Conservation (phyloP, 2,888 invertebrate genomes). For the Balanococcus diminutus region DNA sequence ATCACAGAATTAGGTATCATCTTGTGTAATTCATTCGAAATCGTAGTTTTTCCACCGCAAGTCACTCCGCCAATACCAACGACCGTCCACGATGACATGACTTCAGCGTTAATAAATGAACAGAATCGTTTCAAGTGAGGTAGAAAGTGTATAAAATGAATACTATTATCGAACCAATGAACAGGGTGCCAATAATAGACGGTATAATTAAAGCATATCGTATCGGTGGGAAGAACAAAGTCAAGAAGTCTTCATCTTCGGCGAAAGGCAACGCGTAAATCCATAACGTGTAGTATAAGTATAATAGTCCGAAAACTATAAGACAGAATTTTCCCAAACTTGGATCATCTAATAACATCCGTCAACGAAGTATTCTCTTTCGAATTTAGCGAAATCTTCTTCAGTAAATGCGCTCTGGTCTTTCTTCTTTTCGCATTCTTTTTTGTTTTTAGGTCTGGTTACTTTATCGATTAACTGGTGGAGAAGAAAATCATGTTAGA, state of each 20-base stretch:
- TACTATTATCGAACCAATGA: constrained; percentile 70
- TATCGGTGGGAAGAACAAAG: constrained; percentile 66
- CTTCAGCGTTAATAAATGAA: background rate
- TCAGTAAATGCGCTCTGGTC: constrained; percentile 72
- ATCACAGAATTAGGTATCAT: constrained; percentile 63
- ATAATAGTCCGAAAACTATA: constrained; percentile 64
- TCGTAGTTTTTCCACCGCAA: constrained; percentile 81
- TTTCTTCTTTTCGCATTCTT: constrained; percentile 58
- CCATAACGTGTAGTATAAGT: constrained; percentile 70
- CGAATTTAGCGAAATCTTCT: constrained; percentile 72
- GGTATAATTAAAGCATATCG: constrained; percentile 69
- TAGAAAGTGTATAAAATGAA: constrained; percentile 63
- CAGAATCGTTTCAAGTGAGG: background rate
- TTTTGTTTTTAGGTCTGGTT: constrained; percentile 1
- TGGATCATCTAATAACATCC: constrained; percentile 59
- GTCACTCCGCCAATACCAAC: constrained; percentile 81
- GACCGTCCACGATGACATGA: constrained; percentile 63
- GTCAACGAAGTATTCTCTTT: constrained; percentile 68
- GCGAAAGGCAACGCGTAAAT: constrained; percentile 73
- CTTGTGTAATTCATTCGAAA: constrained; percentile 67
- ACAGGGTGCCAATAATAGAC: constrained; percentile 68
- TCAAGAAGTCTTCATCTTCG: constrained; percentile 66
- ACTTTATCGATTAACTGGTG: constrained; percentile 20
- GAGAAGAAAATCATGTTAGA: no score
- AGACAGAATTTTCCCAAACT: constrained; percentile 67